phyloP scores from a whole-genome alignment of 2,888 invertebrate species.

The Parapristionchus giblindavisi region DNA sequence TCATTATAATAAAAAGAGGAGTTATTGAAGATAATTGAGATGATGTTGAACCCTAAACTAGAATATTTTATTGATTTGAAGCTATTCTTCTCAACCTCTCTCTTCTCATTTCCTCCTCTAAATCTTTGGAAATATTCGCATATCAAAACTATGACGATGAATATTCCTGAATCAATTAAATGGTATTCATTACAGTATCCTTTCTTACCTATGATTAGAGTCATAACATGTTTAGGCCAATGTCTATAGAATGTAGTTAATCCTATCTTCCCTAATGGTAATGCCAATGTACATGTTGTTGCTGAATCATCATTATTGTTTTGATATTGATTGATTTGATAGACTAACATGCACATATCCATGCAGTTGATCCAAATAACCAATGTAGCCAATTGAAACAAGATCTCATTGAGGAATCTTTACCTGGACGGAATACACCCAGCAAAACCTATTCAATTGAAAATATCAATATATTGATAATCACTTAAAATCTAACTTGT shows the following conservation, averaged over 20 bases:
- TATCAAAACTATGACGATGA: slow-evolving; percentile 10
- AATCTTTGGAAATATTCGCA: slow-evolving; percentile 32
- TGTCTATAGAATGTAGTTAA: slow-evolving; percentile 15
- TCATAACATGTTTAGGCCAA: slow-evolving; percentile 31
- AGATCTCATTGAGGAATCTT: background rate
- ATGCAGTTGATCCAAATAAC: slow-evolving; percentile 8
- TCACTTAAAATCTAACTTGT: background rate
- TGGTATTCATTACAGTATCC: background rate
- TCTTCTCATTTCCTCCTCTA: background rate
- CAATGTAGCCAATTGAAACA: slow-evolving; percentile 32
- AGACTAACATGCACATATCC: slow-evolving; percentile 26
- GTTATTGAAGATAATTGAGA: slow-evolving; percentile 10
- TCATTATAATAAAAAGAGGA: slow-evolving; percentile 28
- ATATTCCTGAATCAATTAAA: background rate
- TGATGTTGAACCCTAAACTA: background rate
- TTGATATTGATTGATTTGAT: background rate
- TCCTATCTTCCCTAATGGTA: slow-evolving; percentile 30
- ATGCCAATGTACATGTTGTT: slow-evolving; percentile 8
- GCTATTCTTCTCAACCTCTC: background rate
- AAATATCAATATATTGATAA: background rate
- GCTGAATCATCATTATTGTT: slow-evolving; percentile 3
- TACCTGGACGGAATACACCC: background rate
- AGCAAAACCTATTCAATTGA: background rate
- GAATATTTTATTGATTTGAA: background rate
- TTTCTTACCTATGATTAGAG: background rate